phyloP scores from a whole-genome alignment of 2,113 vertebrate genomes.

The Orthonyx spaldingii region DNA sequence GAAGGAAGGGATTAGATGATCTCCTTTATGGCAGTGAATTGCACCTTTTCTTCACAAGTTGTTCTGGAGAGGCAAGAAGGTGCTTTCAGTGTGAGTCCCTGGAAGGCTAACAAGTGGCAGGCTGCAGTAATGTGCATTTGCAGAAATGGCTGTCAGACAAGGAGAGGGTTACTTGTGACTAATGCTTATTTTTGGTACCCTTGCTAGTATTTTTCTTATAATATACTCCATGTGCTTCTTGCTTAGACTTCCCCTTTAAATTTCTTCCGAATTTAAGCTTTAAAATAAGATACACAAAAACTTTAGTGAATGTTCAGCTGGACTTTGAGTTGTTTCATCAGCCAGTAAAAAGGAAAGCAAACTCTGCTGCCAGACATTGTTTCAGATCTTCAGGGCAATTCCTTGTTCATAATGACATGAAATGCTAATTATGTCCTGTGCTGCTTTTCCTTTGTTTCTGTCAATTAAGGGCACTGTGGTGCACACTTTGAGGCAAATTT shows the following conservation, averaged over 20 bases:
- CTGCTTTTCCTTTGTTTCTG: neutral
- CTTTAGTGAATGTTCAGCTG: neutral
- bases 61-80: neutral
- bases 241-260: neutral
- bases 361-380: neutral
- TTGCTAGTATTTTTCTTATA: neutral
- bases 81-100: neutral
- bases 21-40: neutral
- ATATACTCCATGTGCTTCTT: neutral
- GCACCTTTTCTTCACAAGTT: neutral
- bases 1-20: neutral
- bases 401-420: neutral
- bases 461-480: neutral
- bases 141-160: neutral
- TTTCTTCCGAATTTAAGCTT: neutral
- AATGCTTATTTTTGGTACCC: neutral
- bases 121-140: neutral
- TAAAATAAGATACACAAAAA: neutral
- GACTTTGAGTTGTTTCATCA: neutral
- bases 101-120: neutral
- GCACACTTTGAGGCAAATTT: neutral
- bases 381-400: neutral
- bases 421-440: neutral
- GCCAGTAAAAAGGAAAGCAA: neutral
- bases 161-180: neutral